A percentile compares a stretch with the other conserved stretches of the same genome.
These are phyloP conservation scores for Sphinx pinastri DNA, from an alignment of 2,888 invertebrate species.

Conservation along the genomic window DNA sequence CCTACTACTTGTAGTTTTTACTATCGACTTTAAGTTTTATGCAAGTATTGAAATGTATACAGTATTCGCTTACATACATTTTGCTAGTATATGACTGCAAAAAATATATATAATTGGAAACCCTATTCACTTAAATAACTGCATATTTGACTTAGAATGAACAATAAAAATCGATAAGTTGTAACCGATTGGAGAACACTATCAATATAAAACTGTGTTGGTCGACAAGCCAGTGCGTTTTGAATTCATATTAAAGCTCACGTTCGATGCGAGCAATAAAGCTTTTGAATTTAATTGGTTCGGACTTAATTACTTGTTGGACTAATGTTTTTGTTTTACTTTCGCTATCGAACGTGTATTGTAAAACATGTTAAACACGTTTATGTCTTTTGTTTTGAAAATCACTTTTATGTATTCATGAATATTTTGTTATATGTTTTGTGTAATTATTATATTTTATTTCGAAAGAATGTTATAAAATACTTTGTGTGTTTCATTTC, in stretches of 20 bases:
- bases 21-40: no score
- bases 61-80: no score
- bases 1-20: no score
- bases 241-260: conserved; percentile 36
- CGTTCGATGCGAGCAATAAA: conserved; percentile 45
- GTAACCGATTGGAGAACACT: conserved; percentile 31
- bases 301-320: conserved; percentile 46
- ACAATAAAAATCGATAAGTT: conserved; percentile 5
- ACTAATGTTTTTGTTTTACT: conserved; percentile 37
- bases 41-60: no score
- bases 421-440: neutral
- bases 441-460: neutral
- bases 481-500: no score
- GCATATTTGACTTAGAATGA: neutral
- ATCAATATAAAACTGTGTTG: conserved; percentile 41
- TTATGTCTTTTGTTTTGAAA: conserved; percentile 13
- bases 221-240: conserved; percentile 29
- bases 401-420: neutral
- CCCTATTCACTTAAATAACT: neutral
- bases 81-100: no score
- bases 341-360: conserved; percentile 31
- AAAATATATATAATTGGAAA: neutral
- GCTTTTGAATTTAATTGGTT: conserved; percentile 43
- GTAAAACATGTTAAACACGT: conserved; percentile 7
- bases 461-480: neutral